Base-by-base conservation (phyloP, 2,888 invertebrate species). In the Caenorhabditis sp. region DNA sequence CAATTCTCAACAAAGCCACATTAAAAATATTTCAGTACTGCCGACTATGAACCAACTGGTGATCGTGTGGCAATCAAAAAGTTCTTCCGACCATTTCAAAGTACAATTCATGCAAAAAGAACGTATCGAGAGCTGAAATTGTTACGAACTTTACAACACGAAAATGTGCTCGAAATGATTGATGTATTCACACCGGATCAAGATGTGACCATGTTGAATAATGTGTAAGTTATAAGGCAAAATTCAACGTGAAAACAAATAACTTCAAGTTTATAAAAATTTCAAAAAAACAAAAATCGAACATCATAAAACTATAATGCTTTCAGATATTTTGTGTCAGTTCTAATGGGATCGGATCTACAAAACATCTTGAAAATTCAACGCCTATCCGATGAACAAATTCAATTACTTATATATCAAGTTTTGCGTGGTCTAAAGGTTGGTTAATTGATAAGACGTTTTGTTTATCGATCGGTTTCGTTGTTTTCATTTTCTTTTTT, bases 291-390 rank as follows among this genome's bases (percentile, higher is more conserved):
- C 21, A 23, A 8, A 36, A 14, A 5, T 36, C 14, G 14, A n/a
- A n/a, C n/a, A n/a, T n/a, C n/a, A n/a, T n/a, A 27, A 56, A 52
- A 25, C 36, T 8, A 10, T n/a, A 50, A 67, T 59, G 60, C 59
- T 59, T 85, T 31, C 71, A 93, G 93, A 25, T 97, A 99, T 89
- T 90, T 99, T 87, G 97, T 97, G 14, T 97, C 96, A 70, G 95
- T 96, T 89, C 90, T 99, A 81, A 97, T 99, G 97, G 97, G 97
- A 61, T 97, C 97, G 23, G 99, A 99, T 90, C 91, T 99, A 67
- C 97, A 97, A 89, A 97, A 97, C 88, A 97, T 99, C 84, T 93
- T 99, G 67, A 93, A 95, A 85, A 97, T 97, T 59, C 99, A 99
- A 89, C 93, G 93, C 87, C 91, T 99, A 5, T 94, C 94, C 0